These are phyloP conservation scores for Vultur gryphus DNA, from an alignment of 2,797 vertebrate genomes.

Conservation along the genomic window DNA sequence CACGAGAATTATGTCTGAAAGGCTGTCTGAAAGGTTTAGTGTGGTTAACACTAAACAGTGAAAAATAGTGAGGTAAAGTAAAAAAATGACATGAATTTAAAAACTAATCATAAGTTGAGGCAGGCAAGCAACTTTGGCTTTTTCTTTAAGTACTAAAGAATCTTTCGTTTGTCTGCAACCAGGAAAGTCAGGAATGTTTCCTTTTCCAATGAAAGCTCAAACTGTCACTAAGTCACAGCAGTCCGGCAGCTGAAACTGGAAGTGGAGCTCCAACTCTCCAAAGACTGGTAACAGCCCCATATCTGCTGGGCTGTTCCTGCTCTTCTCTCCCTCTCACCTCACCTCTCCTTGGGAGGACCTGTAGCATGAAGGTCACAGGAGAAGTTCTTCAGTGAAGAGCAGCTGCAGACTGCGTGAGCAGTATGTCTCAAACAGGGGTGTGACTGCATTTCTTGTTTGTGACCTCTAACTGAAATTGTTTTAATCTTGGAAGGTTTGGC, in stretches of 20 bases:
- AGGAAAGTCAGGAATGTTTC: neutral
- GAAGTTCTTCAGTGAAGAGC: neutral
- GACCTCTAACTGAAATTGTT: neutral
- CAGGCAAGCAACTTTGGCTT: neutral
- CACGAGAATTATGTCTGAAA: neutral
- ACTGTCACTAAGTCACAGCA: neutral
- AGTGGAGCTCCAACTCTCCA: neutral
- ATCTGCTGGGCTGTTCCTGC: neutral
- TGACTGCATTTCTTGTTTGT: neutral
- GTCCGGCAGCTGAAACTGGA: neutral
- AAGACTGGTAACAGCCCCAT: neutral
- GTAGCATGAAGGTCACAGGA: neutral
- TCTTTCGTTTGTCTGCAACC: neutral
- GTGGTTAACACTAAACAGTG: neutral
- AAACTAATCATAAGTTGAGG: neutral
- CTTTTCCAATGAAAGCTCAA: neutral
- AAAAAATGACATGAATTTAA: neutral
- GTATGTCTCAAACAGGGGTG: neutral
- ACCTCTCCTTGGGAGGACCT: neutral
- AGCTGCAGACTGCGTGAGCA: neutral
- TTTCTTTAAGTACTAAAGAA: neutral
- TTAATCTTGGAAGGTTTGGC: neutral
- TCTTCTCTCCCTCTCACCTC: neutral
- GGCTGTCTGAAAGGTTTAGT: neutral
- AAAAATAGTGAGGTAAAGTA: neutral